Percentiles rank a stretch among this genome's conserved stretches.
These are phyloP conservation scores for Noctua comes DNA, from an alignment of 2,888 invertebrate genomes.

Conservation along the genomic window DNA sequence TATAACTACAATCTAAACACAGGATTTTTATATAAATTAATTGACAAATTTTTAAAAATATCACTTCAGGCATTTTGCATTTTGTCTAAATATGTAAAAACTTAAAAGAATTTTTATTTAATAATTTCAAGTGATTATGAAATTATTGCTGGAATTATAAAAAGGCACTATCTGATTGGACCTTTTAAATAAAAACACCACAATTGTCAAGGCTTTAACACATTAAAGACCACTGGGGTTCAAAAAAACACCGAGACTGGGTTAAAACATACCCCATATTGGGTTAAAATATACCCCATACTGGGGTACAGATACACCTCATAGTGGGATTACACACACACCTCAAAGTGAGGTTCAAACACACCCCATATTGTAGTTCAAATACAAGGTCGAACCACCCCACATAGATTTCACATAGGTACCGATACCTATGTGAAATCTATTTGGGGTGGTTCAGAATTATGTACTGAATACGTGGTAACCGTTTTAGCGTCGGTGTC, in stretches of 20 bases:
- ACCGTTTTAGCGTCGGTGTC: no score
- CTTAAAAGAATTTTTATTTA: not conserved
- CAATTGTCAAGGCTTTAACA: not conserved
- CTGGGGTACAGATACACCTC: not conserved
- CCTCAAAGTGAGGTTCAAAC: not conserved
- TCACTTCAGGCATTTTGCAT: conserved; percentile 14
- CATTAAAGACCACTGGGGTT: not conserved
- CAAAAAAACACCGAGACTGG: not conserved
- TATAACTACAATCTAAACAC: conserved; percentile 23
- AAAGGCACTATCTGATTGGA: conserved; percentile 4
- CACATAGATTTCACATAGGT: no score
- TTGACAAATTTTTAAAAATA: conserved; percentile 2
- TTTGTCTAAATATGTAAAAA: not conserved
- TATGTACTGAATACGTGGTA: no score
- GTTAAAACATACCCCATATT: not conserved
- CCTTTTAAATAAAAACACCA: not conserved
- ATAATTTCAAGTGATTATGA: not conserved
- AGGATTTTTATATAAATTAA: conserved; percentile 1
- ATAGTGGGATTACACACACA: not conserved
- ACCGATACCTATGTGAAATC: no score
- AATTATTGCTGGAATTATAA: not conserved
- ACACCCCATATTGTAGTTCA: not conserved
- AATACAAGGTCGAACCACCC: not conserved
- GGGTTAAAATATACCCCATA: not conserved
- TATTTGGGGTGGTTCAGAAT: no score